Evolutionary conservation across 2,888 invertebrate species (phyloP).

Genomic region (Lottia scabra): DNA sequence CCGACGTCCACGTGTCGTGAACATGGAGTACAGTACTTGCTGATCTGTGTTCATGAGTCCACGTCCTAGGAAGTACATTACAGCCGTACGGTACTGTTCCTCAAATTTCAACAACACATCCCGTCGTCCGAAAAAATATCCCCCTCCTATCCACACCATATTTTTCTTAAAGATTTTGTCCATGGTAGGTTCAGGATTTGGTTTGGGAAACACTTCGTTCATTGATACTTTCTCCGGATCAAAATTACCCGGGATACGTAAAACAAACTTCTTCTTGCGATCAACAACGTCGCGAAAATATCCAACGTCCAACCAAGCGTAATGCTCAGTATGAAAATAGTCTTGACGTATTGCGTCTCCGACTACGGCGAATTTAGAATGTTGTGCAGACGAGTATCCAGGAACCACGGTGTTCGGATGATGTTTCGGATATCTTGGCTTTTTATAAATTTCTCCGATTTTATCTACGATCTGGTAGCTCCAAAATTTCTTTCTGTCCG

Average conservation of each 20-base stretch:
- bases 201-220: slow-evolving; percentile 14
- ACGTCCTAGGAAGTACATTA: slow-evolving; percentile 28
- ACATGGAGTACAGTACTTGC: slow-evolving; percentile 30
- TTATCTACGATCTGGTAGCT: slow-evolving; percentile 30
- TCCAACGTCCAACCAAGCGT: slow-evolving; percentile 48
- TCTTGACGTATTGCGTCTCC: slow-evolving; percentile 27
- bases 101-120: slow-evolving; percentile 24
- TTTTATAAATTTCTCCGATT: slow-evolving; percentile 30
- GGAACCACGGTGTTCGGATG: slow-evolving; percentile 45
- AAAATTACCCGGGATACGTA: slow-evolving; percentile 11
- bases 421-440: slow-evolving; percentile 37
- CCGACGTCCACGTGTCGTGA: neutral
- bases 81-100: slow-evolving; percentile 27
- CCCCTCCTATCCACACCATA: slow-evolving; percentile 38
- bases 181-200: neutral
- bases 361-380: slow-evolving; percentile 42
- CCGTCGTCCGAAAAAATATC: slow-evolving; percentile 27
- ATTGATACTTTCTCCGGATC: slow-evolving; percentile 10
- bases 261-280: slow-evolving; percentile 23
- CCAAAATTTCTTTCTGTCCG: slow-evolving; percentile 34
- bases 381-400: slow-evolving; percentile 41
- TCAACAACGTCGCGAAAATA: slow-evolving; percentile 36
- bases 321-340: slow-evolving; percentile 33
- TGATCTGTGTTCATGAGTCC: slow-evolving; percentile 34
- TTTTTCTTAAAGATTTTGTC: slow-evolving; percentile 29